Evolutionary conservation across 2,797 vertebrate species (phyloP).

Genomic region (Acrocephalus scirpaceus): DNA sequence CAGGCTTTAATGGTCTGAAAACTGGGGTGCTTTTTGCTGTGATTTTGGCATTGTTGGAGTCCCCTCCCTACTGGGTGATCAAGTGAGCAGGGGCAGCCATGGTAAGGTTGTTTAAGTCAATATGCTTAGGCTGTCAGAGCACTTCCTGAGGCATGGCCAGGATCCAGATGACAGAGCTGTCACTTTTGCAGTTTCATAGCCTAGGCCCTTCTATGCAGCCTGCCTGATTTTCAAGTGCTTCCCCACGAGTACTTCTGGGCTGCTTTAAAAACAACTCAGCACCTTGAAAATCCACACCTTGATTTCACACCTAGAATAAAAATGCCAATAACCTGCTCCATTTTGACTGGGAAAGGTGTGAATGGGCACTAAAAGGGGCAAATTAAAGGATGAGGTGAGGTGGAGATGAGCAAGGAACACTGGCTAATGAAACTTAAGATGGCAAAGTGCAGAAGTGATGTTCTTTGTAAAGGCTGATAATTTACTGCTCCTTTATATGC

Average conservation of each 20-base stretch:
- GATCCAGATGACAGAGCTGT: neutral
- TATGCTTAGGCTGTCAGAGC: neutral
- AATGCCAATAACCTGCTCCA: neutral
- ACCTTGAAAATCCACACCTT: neutral
- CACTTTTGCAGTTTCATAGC: neutral
- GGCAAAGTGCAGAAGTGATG: neutral
- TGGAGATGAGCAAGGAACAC: neutral
- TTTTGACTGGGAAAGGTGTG: neutral
- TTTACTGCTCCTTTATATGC: neutral
- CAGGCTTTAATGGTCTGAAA: neutral
- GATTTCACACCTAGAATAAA: neutral
- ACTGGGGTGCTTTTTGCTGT: neutral
- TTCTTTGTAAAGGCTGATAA: neutral
- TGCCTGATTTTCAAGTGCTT: neutral
- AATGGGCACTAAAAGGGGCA: neutral
- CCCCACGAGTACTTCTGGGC: neutral
- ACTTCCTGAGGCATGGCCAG: neutral
- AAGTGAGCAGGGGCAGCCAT: fast-evolving
- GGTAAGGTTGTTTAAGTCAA: neutral
- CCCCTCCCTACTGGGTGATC: neutral
- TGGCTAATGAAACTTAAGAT: neutral
- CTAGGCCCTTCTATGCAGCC: neutral
- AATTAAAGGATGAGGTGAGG: neutral
- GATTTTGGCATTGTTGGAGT: neutral
- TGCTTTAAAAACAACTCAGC: neutral